phyloP scores from a whole-genome alignment of 2,888 invertebrate species.

The Eurytoma californica region DNA sequence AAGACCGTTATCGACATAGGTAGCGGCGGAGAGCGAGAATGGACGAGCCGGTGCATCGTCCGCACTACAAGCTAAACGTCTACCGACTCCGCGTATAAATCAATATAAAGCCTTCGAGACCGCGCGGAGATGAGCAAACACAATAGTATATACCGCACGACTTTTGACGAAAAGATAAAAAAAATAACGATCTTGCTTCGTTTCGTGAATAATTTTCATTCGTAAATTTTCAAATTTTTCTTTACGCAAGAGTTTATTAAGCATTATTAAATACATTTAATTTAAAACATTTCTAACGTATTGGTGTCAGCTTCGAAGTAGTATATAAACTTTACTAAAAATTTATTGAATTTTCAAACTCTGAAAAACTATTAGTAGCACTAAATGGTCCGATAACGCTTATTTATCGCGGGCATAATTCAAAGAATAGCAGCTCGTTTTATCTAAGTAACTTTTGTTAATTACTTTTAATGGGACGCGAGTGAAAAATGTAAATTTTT shows the following conservation, averaged over 20 bases:
- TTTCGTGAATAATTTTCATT: neutral
- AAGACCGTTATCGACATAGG: neutral
- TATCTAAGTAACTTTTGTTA: neutral
- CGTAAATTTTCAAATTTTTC: too few species aligned
- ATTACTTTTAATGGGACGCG: neutral
- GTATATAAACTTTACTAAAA: too few species aligned
- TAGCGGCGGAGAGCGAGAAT: neutral
- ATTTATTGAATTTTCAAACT: too few species aligned
- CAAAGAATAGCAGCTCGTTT: neutral
- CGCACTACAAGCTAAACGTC: neutral
- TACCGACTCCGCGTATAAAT: constrained; percentile 30
- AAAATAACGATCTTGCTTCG: neutral
- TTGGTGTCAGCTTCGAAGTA: too few species aligned
- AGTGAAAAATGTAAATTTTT: neutral
- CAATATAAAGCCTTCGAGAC: constrained; percentile 31
- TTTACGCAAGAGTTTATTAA: too few species aligned
- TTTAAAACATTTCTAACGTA: too few species aligned
- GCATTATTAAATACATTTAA: too few species aligned
- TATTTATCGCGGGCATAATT: neutral
- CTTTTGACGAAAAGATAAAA: neutral
- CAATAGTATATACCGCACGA: constrained; percentile 1
- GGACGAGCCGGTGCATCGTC: neutral
- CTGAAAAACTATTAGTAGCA: too few species aligned
- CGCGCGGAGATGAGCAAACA: constrained; percentile 18
- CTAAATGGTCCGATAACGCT: too few species aligned